Percentiles rank a stretch among this genome's conserved stretches.
Conservation (phyloP, 2,888 invertebrate genomes). For the Globia sparganii region DNA sequence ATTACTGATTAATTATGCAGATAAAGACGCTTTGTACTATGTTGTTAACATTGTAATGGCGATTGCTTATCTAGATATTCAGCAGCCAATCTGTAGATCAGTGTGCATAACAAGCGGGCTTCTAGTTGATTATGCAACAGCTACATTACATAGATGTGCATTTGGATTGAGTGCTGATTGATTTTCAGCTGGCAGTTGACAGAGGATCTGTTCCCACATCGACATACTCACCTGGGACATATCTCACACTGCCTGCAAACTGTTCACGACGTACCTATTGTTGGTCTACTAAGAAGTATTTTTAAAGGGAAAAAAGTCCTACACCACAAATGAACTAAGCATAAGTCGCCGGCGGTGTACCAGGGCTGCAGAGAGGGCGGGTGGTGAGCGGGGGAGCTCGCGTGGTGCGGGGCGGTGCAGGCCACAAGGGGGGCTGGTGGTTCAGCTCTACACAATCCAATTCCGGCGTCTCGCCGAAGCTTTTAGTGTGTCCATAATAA, state of each 20-base stretch:
- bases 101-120: constrained; percentile 18
- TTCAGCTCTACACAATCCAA: constrained; percentile 61
- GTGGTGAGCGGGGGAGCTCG: too few species aligned
- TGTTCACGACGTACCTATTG: neutral
- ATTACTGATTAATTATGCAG: neutral
- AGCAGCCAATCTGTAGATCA: constrained; percentile 12
- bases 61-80: constrained; percentile 14
- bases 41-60: neutral
- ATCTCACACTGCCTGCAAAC: neutral
- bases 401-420: neutral
- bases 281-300: constrained; percentile 2
- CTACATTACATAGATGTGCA: neutral
- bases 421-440: neutral
- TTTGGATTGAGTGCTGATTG: too few species aligned
- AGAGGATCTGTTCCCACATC: neutral
- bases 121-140: constrained; percentile 12
- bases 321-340: constrained; percentile 1
- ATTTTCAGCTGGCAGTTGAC: too few species aligned
- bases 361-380: constrained; percentile 11
- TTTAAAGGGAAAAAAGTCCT: constrained; percentile 1
- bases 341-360: neutral
- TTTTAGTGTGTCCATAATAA: constrained; percentile 66
- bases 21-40: neutral
- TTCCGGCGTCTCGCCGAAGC: constrained; percentile 61
- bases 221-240: neutral